Base-by-base conservation (phyloP, 2,113 vertebrate species). In the Alaudala cheleensis region DNA sequence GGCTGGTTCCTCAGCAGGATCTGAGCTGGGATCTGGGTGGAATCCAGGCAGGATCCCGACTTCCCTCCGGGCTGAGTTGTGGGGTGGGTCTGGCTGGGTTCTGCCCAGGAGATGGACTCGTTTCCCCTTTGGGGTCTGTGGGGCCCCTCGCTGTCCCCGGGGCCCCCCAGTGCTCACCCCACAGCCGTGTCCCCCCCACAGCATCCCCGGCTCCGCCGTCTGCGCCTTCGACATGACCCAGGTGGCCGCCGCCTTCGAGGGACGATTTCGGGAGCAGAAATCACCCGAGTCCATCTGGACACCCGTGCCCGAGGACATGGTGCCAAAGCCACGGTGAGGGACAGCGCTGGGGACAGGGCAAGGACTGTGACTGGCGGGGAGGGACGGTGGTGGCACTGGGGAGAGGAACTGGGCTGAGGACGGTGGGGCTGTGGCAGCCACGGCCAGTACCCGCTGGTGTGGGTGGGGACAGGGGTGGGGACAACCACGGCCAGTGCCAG, bases 181-280 rank as follows among this genome's bases (percentile, higher is more conserved):
- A 0, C 31, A 22, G 18, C 79, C 6, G 1, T 2, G 4, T 61
- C 66, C 54, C 67, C 66, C 54, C 67, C 45, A 0, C 85, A 99
- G 99, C 96, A 99, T 99, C 70, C 99, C 99, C 0, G 99, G 99
- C 83, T 99, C 99, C 0, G 99, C 99, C 0, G 99, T 99, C 81
- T 99, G 99, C 20, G 98, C 99, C 86, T 99, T 99, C 6, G 99
- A 99, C 98, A 99, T 99, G 99, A 97, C 98, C 53, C 98, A 99
- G 42, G 98, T 99, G 96, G 98, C 99, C 0, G 96, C 98, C 0
- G 99, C 98, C 91, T 99, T 99, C 10, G 99, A 99, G 56, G 99
- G 99, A 17, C 98, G 99, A 20, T 99, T 99, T 96, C 99, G 99
- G 33, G 99, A 99, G 96, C 99, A 99, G 98, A 99, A 99, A 87